Percentiles rank a stretch among this genome's conserved stretches.
Evolutionary conservation across 2,888 invertebrate genomes (phyloP).

Genomic region (Ypsolopha scabrella): DNA sequence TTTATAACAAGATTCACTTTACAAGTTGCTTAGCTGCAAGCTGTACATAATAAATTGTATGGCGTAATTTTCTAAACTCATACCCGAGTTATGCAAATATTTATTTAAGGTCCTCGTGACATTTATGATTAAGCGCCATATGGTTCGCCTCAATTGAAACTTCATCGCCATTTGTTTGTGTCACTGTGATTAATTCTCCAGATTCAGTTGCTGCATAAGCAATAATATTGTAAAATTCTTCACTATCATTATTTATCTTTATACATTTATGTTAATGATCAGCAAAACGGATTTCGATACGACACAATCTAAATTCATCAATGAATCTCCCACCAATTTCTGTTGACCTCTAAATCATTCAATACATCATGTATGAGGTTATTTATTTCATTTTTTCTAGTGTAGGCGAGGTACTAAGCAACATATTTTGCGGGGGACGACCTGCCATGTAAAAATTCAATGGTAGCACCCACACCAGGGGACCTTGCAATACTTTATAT

Average conservation of each 20-base stretch:
- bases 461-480: slow-evolving; percentile 39
- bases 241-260: too few species aligned
- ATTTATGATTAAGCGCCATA: too few species aligned
- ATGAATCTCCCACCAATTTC: neutral
- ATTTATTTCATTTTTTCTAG: slow-evolving; percentile 6
- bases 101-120: neutral
- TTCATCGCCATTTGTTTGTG: too few species aligned
- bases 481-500: slow-evolving; percentile 46
- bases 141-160: too few species aligned
- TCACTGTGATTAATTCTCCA: too few species aligned
- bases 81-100: neutral
- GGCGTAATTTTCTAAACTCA: neutral
- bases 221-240: too few species aligned
- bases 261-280: too few species aligned
- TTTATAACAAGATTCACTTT: neutral
- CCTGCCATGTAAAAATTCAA: slow-evolving; percentile 30
- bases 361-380: neutral
- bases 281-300: neutral
- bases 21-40: neutral
- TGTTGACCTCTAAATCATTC: neutral
- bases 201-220: too few species aligned
- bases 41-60: neutral
- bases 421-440: slow-evolving; percentile 37
- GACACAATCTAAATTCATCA: neutral
- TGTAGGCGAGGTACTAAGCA: slow-evolving; percentile 34